phyloP scores from a whole-genome alignment of 37 sponge, comb jelly and placozoan species.

The Tethya wilhelma region DNA sequence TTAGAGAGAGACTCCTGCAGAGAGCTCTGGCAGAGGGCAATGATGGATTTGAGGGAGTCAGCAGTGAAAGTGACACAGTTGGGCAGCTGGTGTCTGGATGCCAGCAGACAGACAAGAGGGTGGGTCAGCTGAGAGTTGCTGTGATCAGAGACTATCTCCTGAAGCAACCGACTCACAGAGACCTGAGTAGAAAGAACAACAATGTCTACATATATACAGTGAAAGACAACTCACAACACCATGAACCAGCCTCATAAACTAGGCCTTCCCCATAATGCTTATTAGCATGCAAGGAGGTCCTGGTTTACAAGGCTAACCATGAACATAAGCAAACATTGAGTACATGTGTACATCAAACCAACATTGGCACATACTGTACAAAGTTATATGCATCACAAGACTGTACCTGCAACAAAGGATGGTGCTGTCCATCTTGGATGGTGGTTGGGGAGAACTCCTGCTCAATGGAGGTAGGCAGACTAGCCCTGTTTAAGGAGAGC shows the following conservation, averaged over 20 bases:
- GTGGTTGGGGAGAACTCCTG: background rate
- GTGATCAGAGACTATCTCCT: background rate
- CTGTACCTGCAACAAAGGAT: constrained; percentile 32
- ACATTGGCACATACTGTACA: background rate
- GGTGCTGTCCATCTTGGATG: background rate
- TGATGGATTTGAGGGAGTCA: background rate
- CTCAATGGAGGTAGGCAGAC: background rate
- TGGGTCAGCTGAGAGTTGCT: background rate
- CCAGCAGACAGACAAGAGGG: constrained; percentile 10
- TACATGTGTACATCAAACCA: background rate
- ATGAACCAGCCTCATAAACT: background rate
- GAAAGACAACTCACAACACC: background rate
- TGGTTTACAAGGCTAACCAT: background rate
- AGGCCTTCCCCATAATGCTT: no score
- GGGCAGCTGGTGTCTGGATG: constrained; percentile 32
- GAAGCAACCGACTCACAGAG: constrained; percentile 11
- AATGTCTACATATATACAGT: no score
- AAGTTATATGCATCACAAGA: background rate
- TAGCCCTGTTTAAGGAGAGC: constrained; percentile 18
- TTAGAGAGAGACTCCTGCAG: background rate
- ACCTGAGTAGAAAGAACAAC: background rate
- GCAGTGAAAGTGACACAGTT: background rate
- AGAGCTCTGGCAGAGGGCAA: background rate
- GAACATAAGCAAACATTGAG: background rate
- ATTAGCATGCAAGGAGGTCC: no score